Base-by-base conservation (phyloP, 2,113 vertebrate genomes). In the Osmerus eperlanus region DNA sequence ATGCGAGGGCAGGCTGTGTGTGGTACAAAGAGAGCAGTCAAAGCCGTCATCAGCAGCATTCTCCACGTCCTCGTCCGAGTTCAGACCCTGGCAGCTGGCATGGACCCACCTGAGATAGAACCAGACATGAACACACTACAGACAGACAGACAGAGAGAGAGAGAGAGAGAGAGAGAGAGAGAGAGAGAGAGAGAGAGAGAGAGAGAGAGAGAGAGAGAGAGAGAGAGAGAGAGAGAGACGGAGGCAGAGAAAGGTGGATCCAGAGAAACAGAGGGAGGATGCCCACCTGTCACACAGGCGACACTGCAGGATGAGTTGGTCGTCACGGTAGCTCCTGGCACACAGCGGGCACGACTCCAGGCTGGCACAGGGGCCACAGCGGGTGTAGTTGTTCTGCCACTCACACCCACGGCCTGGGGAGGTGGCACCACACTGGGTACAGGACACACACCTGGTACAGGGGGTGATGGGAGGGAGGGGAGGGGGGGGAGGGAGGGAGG, bases 351-450 rank as follows among this genome's bases (percentile, higher is more conserved):
- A 99, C 81, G 87, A 73, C 2, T 92, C 89, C 81, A 98, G 83
- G 84, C 96, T 98, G 13, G 91, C 91, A 21, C 97, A 99, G 0
- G 96, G 97, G 0, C 94, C 96, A n/a, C 97, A 99, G 74, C 93
- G 95, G 0, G 95, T 97, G 89, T 98, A 98, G 88, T 97, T 99
- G 77, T 93, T 97, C 83, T 97, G 96, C 97, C 97, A 99, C 72
- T 98, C 96, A 68, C 95, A 95, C 74, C 92, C 86, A 75, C 93
- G 84, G 14, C 97, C 97, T 0, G 97, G 94, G 11, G 95, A 95
- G 14, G 95, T 89, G 66, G 96, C 93, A 80, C 96, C 96, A 85
- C 97, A 99, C 76, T 96, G 95, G 15, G 94, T 91, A 77, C 97
- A 99, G 90, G 93, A 96, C 71, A 99, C 97, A 84, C 97, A 99